Base-by-base conservation (phyloP, 2,113 vertebrate species). In the Ciconia boyciana region DNA sequence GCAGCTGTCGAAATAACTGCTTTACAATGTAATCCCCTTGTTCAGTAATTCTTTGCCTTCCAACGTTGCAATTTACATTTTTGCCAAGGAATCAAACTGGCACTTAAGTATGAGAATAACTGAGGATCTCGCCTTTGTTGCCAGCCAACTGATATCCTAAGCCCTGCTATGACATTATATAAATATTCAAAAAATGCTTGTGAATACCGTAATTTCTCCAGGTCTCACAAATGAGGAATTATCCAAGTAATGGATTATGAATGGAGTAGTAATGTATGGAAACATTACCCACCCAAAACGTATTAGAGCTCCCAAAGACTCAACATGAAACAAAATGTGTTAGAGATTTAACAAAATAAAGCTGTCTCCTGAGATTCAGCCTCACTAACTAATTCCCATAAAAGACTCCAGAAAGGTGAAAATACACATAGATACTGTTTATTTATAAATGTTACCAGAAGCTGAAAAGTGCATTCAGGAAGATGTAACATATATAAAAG, bases 171-270 rank as follows among this genome's bases (percentile, higher is more conserved):
- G 92, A 91, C 93, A 66, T 96, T 90, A 84, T 68, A 94, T 97
- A 97, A 97, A 90, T 94, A 97, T 97, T 85, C 94, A 68, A 96
- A 96, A 97, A 95, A 97, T 96, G 96, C 94, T 43, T 85, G 96
- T 71, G 93, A 96, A 97, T 89, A 36, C 94, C 74, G 13, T 94
- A 82, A 89, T 96, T 97, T 97, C 93, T 94, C 62, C 88, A 90
- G 68, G 80, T 95, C 94, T 97, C 95, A 97, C 88, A 96, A 93
- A 95, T 92, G 87, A 97, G 94, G 95, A 97, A 96, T 96, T 95
- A 96, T 81, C 94, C 95, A 95, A 97, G 95, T 94, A 97, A 97
- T 97, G 97, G 96, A 97, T 97, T 97, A 96, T 91, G 96, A 97
- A 97, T 95, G 92, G 90, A 85, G 78, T 34, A 54, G 84, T 65